Evolutionary conservation across 2,113 vertebrate genomes (phyloP).

Genomic region (Sakesphorus luctuosus): DNA sequence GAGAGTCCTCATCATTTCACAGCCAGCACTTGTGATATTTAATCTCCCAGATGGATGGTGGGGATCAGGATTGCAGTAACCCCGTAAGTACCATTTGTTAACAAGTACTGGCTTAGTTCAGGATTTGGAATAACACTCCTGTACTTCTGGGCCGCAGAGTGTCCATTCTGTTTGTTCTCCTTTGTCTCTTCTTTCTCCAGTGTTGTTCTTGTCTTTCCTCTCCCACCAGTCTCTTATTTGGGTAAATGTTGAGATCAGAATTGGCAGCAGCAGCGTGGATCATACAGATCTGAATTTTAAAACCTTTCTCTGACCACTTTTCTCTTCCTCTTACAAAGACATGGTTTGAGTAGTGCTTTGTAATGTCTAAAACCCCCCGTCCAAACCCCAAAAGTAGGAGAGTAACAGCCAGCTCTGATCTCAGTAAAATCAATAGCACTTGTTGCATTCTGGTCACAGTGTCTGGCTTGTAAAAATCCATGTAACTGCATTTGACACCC

Average conservation of each 20-base stretch:
- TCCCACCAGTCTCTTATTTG: not conserved
- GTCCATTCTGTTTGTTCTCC: not conserved
- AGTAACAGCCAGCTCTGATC: not conserved
- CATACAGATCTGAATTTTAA: not conserved
- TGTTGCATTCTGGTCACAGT: not conserved
- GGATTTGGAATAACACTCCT: not conserved
- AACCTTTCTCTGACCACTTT: not conserved
- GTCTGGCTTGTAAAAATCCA: not conserved
- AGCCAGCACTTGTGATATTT: not conserved
- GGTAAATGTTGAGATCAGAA: not conserved
- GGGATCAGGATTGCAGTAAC: not conserved
- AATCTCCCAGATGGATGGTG: not conserved
- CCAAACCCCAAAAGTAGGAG: not conserved
- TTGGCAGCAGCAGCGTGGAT: not conserved
- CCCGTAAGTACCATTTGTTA: not conserved
- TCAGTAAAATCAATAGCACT: not conserved
- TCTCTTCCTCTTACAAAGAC: not conserved
- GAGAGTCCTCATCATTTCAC: not conserved
- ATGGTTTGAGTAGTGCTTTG: not conserved
- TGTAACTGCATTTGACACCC: not conserved
- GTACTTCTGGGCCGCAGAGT: not conserved
- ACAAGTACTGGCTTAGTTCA: not conserved
- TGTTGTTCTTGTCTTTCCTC: not conserved
- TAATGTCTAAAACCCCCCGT: not conserved
- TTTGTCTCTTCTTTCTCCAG: not conserved